Conservation (phyloP, 92 coral and sea anemone genomes). For the Umimayanthus kanabou region DNA sequence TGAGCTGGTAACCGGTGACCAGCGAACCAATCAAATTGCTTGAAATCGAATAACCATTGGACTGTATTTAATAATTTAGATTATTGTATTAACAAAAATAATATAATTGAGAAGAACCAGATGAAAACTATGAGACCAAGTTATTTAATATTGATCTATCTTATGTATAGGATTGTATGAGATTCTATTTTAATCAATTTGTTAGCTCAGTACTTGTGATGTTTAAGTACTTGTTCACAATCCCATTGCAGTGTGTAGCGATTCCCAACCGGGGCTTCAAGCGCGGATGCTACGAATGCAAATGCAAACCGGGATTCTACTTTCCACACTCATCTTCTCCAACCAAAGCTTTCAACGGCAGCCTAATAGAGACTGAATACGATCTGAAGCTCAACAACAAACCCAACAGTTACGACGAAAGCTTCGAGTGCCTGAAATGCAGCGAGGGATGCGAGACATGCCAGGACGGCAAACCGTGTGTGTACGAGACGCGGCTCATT, state of each 20-base stretch:
- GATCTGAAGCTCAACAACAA: conserved; percentile 48
- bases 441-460: conserved; percentile 91
- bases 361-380: conserved; percentile 69
- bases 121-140: too few relatives aligned
- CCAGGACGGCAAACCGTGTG: conserved; percentile 71
- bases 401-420: conserved; percentile 49
- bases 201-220: too few relatives aligned
- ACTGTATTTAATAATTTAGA: too few relatives aligned
- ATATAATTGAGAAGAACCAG: too few relatives aligned
- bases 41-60: too few relatives aligned
- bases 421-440: conserved; percentile 78
- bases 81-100: too few relatives aligned
- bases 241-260: conserved; percentile 76
- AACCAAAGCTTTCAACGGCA: conserved; percentile 77
- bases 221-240: too few relatives aligned
- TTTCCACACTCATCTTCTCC: conserved; percentile 54
- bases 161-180: too few relatives aligned
- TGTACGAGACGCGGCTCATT: conserved; percentile 47
- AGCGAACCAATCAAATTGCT: too few relatives aligned
- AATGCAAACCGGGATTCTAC: conserved; percentile 82
- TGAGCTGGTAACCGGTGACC: too few relatives aligned
- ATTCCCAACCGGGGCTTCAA: conserved; percentile 84
- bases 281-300: conserved; percentile 90
- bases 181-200: too few relatives aligned
- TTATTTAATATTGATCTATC: too few relatives aligned